Base-by-base conservation (phyloP, 1,140 invertebrate genomes). In the Plectrocnemia conspersa region DNA sequence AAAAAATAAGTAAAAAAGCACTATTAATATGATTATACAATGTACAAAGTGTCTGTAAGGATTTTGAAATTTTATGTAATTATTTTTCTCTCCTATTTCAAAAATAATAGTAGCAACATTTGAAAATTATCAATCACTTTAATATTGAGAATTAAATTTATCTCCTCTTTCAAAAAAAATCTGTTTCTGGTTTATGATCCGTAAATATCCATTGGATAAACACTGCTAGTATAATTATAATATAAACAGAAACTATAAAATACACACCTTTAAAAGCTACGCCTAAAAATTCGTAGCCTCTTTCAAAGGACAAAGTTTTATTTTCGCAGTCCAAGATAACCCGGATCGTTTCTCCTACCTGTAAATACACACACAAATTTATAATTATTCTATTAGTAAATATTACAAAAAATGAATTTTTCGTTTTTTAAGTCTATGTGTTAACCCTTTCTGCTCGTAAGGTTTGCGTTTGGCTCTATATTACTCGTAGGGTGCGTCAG, bases 291-390 rank as follows among this genome's bases (percentile, higher is more conserved):
- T 98, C 95, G 77, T 93, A 93, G 77, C 95, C 96, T 73, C 95
- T 95, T 76, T 99, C 95, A 82, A 99, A 98, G 50, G 94, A 94
- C 68, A 98, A 77, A 22, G 92, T 96, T 65, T 94, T 93, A 66
- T 93, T 89, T 77, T 97, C 94, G 83, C 94, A 98, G 76, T 98
- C 95, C 64, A 98, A 80, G 67, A 98, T 93, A 52, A 98, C 93
- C 75, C 93, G 80, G 71, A 98, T 95, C 73, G 90, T 82, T 77
- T 98, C 95, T 35, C 95, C 95, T 65, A 97, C 89, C 91, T 97
- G 69, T 3, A 19, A n/a, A n/a, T n/a, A n/a, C n/a, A n/a, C n/a
- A n/a, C 56, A 76, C 76, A 68, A 71, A 38, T 11, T 61, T 24
- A 42, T 33, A 56, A 58, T 42, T 29, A 29, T 54, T 36, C 33